Evolutionary conservation across 1,140 invertebrate species (phyloP), one percentile per base, ranked within the genome.

Genomic region (Tribolium castaneum): DNA sequence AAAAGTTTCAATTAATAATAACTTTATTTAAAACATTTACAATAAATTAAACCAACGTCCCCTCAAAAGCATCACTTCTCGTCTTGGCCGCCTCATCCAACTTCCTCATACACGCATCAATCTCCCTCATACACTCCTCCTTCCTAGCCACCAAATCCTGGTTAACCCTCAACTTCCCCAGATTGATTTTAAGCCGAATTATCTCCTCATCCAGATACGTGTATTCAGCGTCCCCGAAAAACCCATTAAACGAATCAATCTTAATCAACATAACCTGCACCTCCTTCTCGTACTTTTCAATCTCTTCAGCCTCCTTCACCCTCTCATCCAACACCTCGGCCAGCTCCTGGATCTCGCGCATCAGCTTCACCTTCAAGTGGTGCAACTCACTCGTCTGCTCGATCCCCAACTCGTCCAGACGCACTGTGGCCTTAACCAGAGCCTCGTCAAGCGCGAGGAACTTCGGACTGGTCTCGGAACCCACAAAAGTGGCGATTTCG

Each of bases 401-500:
- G 14, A 62, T 5, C 1, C 77, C 39, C 13, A 80, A 12, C 16
- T 75, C 52, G 13, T 82, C 78, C 25, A 82, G 70, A 12, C 45
- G 39, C 9, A 80, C 25, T 25, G 78, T 73, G 9, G 73, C 5
- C 30, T 62, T 71, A 6, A 79, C 78, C 9, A 49, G 45, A n/a
- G 50, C 22, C 45, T 81, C 80, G n/a, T 81, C 80, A 7, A 82
- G 22, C 62, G 78, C 19, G 51, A 78, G 77, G 25, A 81, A 82
- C 22, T 78, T 77, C 12, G 50, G 75, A 25, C 78, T 76, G 3
- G 70, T 76, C 34, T 72, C 72, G 1, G 71, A n/a, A 6, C 81
- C 81, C 7, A 80, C 73, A 34, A 82, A 82, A 45, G n/a, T 49
- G 6, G 34, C 10, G 6, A 82, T 79, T 77, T 80, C 51, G 0